Percentiles rank a stretch among this genome's conserved stretches.
Evolutionary conservation across 2,113 vertebrate species (phyloP).

Genomic region (Macrotis lagotis): DNA sequence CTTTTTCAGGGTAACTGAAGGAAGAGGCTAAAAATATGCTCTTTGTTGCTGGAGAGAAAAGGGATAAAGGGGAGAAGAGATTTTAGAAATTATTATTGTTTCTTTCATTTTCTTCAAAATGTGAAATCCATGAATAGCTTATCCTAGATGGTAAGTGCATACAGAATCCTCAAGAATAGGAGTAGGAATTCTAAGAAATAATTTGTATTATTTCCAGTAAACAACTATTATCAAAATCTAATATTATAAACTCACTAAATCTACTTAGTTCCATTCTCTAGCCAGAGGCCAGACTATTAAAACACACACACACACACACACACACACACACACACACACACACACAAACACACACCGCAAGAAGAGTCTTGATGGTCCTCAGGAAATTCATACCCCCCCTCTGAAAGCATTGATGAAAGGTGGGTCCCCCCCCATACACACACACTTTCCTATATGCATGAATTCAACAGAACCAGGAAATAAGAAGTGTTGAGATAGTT

Average conservation of each 20-base stretch:
- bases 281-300: background rate
- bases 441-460: background rate
- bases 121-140: background rate
- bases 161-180: background rate
- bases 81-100: background rate
- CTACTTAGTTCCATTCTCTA: background rate
- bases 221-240: background rate
- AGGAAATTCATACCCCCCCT: too few species aligned
- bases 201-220: slow-evolving; percentile 15
- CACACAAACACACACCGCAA: slow-evolving; percentile 13
- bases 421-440: too few species aligned
- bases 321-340: background rate
- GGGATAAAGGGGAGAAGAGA: background rate
- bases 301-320: background rate
- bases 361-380: background rate
- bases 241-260: background rate
- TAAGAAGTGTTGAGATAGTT: background rate
- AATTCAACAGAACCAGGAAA: background rate
- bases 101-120: slow-evolving; percentile 21
- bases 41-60: background rate
- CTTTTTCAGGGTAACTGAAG: background rate
- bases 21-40: slow-evolving; percentile 31
- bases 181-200: slow-evolving; percentile 19
- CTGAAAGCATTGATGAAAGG: too few species aligned
- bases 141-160: background rate